Evolutionary conservation across 1,140 invertebrate species (phyloP), one percentile per base, ranked within the genome.

Genomic region (Calycopis cecrops): DNA sequence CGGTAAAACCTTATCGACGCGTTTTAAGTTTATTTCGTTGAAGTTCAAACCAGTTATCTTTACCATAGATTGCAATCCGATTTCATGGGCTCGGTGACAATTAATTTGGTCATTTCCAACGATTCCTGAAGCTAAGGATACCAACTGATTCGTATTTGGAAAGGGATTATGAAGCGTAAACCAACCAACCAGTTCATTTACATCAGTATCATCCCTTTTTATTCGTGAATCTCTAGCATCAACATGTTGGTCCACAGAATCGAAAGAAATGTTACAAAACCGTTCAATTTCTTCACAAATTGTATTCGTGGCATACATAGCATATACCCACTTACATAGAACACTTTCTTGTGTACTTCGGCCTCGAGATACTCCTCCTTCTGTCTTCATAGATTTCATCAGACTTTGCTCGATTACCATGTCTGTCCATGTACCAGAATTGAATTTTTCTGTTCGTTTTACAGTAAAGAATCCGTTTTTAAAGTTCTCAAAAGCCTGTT

Each of bases 371-470:
- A 81, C 28, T 55, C 71, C 79, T 61, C 79, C 80, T 60, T 61
- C 52, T 21, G 55, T 69, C 48, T 81, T 77, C 68, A 81, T 81
- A 34, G 73, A 62, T 62, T 63, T 64, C 76, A 84, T 86, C 0
- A 85, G 38, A 61, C 40, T 64, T 60, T 82, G 78, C 48, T 85
- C 81, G 38, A 85, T 82, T 9, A 60, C 67, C 79, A 88, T 80
- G 57, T 88, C 83, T 44, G 67, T 63, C 61, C 63, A 75, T 52
- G 63, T 71, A 16, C 88, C 69, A 48, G 63, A 73, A 63, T 77
- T 83, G 64, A 73, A 87, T 62, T 81, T 82, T 48, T 81, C 73
- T 57, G 66, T 57, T 35, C 77, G 69, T 55, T 65, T 59, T 42
- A 78, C 60, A 1, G 79, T 81, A 57, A 78, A 78, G n/a, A n/a